phyloP scores from a whole-genome alignment of 2,797 vertebrate genomes.

The Sphaeramia orbicularis region DNA sequence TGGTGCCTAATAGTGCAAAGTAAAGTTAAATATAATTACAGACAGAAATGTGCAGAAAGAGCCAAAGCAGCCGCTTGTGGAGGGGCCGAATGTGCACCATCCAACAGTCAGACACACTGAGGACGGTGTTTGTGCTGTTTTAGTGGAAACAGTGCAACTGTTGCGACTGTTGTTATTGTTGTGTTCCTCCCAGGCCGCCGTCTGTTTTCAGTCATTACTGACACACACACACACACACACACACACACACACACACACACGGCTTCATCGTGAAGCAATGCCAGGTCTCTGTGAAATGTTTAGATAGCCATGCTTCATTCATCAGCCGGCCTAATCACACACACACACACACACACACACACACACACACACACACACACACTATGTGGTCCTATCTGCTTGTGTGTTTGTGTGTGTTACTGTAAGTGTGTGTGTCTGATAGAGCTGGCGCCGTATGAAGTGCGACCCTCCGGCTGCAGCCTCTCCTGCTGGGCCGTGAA shows the following conservation, averaged over 20 bases:
- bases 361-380: conserved; percentile 6
- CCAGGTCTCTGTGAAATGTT: conserved; percentile 53
- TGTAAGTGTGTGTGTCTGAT: conserved; percentile 35
- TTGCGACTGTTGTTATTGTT: too few relatives aligned
- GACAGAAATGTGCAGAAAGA: too few relatives aligned
- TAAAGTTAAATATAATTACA: too few relatives aligned
- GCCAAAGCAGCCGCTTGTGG: too few relatives aligned
- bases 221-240: conserved; percentile 17
- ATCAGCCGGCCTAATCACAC: conserved; percentile 42
- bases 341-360: neutral
- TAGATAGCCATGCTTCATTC: conserved; percentile 53
- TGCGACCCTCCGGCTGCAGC: conserved; percentile 56
- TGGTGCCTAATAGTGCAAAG: too few relatives aligned
- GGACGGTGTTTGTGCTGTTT: too few relatives aligned
- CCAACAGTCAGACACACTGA: too few relatives aligned
- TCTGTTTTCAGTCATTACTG: too few relatives aligned
- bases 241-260: conserved; percentile 12
- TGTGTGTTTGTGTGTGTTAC: conserved; percentile 20
- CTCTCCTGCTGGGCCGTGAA: conserved; percentile 69
- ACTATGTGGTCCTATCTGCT: conserved; percentile 22
- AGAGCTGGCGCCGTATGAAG: conserved; percentile 58
- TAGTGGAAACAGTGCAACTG: too few relatives aligned
- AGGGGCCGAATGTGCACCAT: too few relatives aligned
- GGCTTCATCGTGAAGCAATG: conserved; percentile 28
- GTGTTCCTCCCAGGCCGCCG: too few relatives aligned